A percentile compares a stretch with the other conserved stretches of the same genome.
Conservation (phyloP, 2,888 invertebrate genomes). For the Cryptosula pallasiana region DNA sequence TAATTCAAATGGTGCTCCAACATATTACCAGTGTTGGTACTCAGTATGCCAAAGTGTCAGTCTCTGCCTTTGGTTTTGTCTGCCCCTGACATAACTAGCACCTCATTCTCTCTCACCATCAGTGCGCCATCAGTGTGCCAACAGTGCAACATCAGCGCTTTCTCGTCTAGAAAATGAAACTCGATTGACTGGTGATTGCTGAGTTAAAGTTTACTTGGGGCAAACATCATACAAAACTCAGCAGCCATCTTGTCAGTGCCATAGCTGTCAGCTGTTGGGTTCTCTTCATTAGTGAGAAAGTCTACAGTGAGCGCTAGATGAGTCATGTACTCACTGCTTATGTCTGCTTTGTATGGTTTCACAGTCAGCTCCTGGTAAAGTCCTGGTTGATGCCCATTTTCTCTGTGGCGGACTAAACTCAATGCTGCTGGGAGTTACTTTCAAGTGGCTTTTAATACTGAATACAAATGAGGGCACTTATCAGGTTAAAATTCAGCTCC, state of each 20-base stretch:
- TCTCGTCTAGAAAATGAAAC: conserved; percentile 84
- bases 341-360: conserved; percentile 68
- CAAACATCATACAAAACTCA: conserved; percentile 84
- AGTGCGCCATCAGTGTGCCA: no score
- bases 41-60: conserved; percentile 64
- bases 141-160: conserved; percentile 71
- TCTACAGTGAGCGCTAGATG: conserved; percentile 83
- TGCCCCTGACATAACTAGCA: conserved; percentile 40
- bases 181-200: conserved; percentile 86
- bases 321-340: conserved; percentile 68
- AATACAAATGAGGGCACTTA: conserved; percentile 83
- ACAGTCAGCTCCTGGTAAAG: conserved; percentile 74
- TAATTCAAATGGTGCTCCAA: conserved; percentile 87
- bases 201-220: conserved; percentile 71
- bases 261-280: conserved; percentile 82
- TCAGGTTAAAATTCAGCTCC: conserved; percentile 61
- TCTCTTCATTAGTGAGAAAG: conserved; percentile 88
- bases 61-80: conserved; percentile 50
- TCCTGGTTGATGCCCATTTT: conserved; percentile 92
- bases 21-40: conserved; percentile 79
- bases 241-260: conserved; percentile 94
- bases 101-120: conserved; percentile 81
- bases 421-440: conserved; percentile 73
- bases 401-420: conserved; percentile 87
- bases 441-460: conserved; percentile 69